phyloP scores from a whole-genome alignment of 2,113 vertebrate genomes.

The Spea multiplicata region DNA sequence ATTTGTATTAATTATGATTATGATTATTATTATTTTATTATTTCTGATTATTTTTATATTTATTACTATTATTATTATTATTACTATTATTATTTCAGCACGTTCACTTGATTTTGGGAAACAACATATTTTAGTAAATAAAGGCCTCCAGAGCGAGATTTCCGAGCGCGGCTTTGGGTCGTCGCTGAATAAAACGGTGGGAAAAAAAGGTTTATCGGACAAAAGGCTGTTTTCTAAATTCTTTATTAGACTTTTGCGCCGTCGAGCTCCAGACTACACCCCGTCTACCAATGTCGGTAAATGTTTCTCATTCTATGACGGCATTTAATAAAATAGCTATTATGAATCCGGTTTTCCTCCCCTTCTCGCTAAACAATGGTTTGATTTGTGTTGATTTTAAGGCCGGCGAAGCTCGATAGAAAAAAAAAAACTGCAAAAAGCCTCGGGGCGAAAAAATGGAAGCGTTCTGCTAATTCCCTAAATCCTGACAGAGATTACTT shows the following conservation, averaged over 20 bases:
- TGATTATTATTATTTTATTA: no score
- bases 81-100: no score
- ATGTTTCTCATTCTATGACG: slow-evolving; percentile 28
- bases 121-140: no score
- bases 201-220: no score
- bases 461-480: slow-evolving; percentile 50
- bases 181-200: no score
- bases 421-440: slow-evolving; percentile 32
- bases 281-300: slow-evolving; percentile 14
- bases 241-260: background rate
- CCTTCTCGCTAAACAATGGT: slow-evolving; percentile 36
- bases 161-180: no score
- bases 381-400: slow-evolving; percentile 47
- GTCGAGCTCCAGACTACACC: background rate
- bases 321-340: slow-evolving; percentile 43
- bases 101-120: no score
- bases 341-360: slow-evolving; percentile 28
- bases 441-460: slow-evolving; percentile 50
- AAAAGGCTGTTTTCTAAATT: background rate
- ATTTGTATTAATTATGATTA: no score
- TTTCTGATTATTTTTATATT: no score
- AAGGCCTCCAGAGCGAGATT: no score
- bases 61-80: no score
- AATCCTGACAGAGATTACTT: slow-evolving; percentile 53
- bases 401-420: slow-evolving; percentile 34